Evolutionary conservation across 2,113 vertebrate species (phyloP), one percentile per base, ranked within the genome.

Genomic region (Rhea americana): DNA sequence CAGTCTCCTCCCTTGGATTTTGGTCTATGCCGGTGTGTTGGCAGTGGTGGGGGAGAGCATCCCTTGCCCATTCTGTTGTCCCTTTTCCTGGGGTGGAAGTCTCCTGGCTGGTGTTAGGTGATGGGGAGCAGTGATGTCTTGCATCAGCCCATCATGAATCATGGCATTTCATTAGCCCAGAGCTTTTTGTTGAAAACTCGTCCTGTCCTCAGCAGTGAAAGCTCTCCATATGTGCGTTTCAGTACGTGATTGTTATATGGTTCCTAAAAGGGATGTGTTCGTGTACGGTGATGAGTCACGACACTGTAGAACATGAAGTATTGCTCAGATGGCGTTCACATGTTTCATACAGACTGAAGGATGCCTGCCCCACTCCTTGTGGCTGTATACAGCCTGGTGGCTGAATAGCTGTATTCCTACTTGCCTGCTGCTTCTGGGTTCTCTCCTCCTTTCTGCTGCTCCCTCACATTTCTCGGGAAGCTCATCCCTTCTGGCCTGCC

Each of bases 1-100:
- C 41, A 11, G 43, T 47, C 24, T 58, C 62, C 24, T 48, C 41
- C 37, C 37, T 58, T 71, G 0, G 0, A 11, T 35, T 56, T 30
- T 56, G 55, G 13, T 30, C 55, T 56, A 30, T 26, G 53, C 26
- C 53, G 15, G 53, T 28, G 55, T 26, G n/a, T 37, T 20, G 35
- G 45, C 61, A 67, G 17, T 37, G 30, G 50, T 45, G 39, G 45
- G 41, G 68, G 25, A 88, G 9, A 62, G 11, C 8, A 1, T 70
- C 43, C 25, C 14, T 51, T 51, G 62, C 61, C 37, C 18, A 37
- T 41, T 82, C 39, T 82, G 47, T 43, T 68, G 50, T n/a, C 61
- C 47, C 47, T 28, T 26, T 16, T 62, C 35, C 61, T 17, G 28
- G 25, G 58, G 15, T 9, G 48, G 70, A 53, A 85, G 66, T 26